Evolutionary conservation across 2,113 vertebrate species (phyloP), one percentile per base, ranked within the genome.

Genomic region (Onychorhynchus coronatus): DNA sequence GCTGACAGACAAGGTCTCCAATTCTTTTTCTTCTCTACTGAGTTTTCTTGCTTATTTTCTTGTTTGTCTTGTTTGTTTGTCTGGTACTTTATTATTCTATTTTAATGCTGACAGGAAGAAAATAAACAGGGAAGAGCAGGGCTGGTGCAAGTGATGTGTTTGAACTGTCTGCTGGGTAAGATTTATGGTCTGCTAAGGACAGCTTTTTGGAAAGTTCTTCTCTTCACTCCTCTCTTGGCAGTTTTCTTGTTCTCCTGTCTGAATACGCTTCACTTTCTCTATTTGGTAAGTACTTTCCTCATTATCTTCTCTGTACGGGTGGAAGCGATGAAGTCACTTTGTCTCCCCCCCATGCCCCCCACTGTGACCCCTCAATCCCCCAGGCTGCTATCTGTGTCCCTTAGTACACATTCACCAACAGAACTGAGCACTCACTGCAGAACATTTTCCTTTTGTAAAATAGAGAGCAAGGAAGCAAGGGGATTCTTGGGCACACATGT

Each of bases 71-170:
- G 58, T 79, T 86, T 85, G 67, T 77, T 91, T 94, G 19, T 44
- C 71, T 92, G 47, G 16, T 72, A 72, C 65, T 90, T 95, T 80
- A 65, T 93, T 93, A 95, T 87, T 93, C 55, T 80, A 44, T 88
- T 96, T 77, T 73, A 94, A 94, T 21, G 90, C 76, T 96, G 95
- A 94, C 93, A 93, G 71, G 68, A 91, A 90, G 92, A 97, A 94
- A 96, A 95, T 82, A 95, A 96, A 92, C 95, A 95, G 72, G 82
- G 65, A 84, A 94, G 65, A 93, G 90, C 35, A 81, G 58, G 39
- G 39, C 76, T 96, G 44, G 79, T 94, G 75, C 39, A 91, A 96
- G 82, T 59, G 75, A 68, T 80, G 55, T 86, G 75, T 94, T 95
- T 91, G 93, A 95, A 96, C 88, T 93, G 63, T 90, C 85, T 7